phyloP scores from a whole-genome alignment of 2,113 vertebrate genomes.

The Chlorodrepanis virens region DNA sequence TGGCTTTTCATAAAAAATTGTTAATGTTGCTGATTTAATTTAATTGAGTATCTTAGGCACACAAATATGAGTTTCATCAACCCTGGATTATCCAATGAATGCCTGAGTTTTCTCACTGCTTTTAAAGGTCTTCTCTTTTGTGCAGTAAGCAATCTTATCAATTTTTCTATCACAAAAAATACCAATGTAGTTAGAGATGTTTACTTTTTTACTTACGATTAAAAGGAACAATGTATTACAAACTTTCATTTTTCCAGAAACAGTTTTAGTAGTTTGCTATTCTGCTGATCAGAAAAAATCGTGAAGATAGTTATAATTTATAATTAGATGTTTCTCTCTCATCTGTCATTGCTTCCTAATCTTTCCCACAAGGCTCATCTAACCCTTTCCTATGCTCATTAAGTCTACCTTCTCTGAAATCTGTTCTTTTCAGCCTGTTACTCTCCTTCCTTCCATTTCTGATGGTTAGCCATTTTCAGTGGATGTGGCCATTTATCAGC shows the following conservation, averaged over 20 bases:
- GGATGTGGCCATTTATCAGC: background rate
- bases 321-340: background rate
- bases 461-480: background rate
- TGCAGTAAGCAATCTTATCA: background rate
- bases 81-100: background rate
- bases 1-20: background rate
- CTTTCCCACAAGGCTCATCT: background rate
- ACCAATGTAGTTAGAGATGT: background rate
- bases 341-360: background rate
- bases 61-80: background rate
- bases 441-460: background rate
- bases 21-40: background rate
- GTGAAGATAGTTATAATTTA: background rate
- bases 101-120: background rate
- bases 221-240: background rate
- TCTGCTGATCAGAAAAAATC: background rate
- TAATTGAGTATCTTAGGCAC: background rate
- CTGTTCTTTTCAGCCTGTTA: background rate
- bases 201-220: background rate
- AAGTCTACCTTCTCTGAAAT: background rate
- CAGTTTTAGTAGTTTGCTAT: background rate
- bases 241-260: background rate
- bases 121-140: background rate
- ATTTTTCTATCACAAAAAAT: background rate
- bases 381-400: background rate